Conservation (phyloP, 2,888 invertebrate genomes). For the Pegoplata infirma region DNA sequence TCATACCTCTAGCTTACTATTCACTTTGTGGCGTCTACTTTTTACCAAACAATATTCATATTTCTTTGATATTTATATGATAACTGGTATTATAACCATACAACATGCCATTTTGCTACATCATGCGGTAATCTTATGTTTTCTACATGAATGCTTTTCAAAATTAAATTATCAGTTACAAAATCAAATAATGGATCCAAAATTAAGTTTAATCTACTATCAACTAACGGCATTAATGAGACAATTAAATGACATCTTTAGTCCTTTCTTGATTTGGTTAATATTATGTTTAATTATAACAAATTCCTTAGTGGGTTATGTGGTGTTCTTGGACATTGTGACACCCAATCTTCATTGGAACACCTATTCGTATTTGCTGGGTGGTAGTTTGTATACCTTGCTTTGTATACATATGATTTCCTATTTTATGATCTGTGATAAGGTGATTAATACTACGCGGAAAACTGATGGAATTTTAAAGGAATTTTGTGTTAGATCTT, state of each 20-base stretch:
- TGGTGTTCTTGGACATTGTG: not conserved
- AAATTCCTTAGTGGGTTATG: not conserved
- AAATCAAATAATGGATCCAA: not conserved
- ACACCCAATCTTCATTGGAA: not conserved
- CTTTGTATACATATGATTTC: not conserved
- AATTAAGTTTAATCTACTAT: conserved; percentile 12
- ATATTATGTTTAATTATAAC: not conserved
- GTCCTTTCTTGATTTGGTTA: not conserved
- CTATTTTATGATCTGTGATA: conserved; percentile 16
- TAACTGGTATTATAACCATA: not conserved
- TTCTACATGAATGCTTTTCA: conserved; percentile 2
- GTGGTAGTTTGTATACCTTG: not conserved
- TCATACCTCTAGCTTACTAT: not conserved
- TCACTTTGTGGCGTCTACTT: not conserved
- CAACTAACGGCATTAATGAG: not conserved
- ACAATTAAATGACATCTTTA: conserved; percentile 9
- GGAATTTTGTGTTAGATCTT: not conserved
- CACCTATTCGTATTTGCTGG: no score
- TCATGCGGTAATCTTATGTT: conserved; percentile 8
- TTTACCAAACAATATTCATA: not conserved
- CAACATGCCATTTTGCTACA: conserved; percentile 11
- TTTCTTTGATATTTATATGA: not conserved
- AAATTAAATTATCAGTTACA: conserved; percentile 22
- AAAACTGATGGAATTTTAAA: not conserved
- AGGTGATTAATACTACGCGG: not conserved